A percentile compares a stretch with the other conserved stretches of the same genome.
Evolutionary conservation across 2,888 invertebrate species (phyloP).

Genomic region (Hemistola chrysoprasaria): DNA sequence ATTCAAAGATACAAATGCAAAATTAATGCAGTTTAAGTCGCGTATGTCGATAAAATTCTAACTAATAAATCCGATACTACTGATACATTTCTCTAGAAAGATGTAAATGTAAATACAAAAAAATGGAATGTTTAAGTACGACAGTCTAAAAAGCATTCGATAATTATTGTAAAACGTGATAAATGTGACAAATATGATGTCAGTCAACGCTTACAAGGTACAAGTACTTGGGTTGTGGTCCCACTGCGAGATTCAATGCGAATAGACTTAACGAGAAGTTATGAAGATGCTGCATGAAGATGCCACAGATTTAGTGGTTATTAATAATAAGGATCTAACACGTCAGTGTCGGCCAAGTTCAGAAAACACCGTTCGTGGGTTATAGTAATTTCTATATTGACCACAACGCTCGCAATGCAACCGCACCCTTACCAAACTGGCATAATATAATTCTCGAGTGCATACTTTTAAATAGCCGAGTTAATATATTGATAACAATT

Average conservation of each 20-base stretch:
- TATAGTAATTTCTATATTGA: too few relatives aligned
- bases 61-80: constrained; percentile 56
- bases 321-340: background rate
- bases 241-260: constrained; percentile 34
- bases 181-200: constrained; percentile 64
- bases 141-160: constrained; percentile 72
- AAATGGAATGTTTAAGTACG: constrained; percentile 80
- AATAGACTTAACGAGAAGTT: constrained; percentile 16
- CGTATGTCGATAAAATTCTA: constrained; percentile 56
- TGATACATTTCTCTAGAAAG: constrained; percentile 52
- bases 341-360: background rate
- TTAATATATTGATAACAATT: constrained; percentile 34
- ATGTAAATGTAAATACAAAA: constrained; percentile 59
- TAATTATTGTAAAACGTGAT: constrained; percentile 42
- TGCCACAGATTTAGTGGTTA: too few relatives aligned
- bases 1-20: constrained; percentile 61
- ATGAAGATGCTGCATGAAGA: too few relatives aligned
- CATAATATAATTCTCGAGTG: constrained; percentile 64
- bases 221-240: constrained; percentile 43
- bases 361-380: too few relatives aligned
- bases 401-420: constrained; percentile 38
- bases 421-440: constrained; percentile 46
- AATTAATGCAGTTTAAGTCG: constrained; percentile 46
- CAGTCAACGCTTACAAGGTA: constrained; percentile 68
- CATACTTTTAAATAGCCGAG: constrained; percentile 55